phyloP scores from a whole-genome alignment of 2,113 vertebrate genomes.

The Nothoprocta pentlandii region DNA sequence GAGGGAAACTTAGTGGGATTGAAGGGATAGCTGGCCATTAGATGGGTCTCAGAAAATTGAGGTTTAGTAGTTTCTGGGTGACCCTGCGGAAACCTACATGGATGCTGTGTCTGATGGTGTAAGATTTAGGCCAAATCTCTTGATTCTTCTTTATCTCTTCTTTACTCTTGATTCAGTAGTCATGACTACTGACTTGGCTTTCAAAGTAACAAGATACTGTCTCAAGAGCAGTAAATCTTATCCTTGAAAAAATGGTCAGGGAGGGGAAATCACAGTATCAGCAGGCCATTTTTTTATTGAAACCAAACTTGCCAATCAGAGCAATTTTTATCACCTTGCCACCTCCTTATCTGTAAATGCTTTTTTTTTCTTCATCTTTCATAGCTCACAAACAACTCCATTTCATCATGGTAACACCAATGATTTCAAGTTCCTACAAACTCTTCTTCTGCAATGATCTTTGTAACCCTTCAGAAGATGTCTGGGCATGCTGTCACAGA shows the following conservation, averaged over 20 bases:
- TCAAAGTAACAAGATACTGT: not conserved
- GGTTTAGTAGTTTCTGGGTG: not conserved
- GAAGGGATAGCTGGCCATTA: not conserved
- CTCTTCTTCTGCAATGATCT: not conserved
- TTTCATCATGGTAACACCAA: not conserved
- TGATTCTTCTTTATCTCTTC: not conserved
- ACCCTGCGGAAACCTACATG: not conserved
- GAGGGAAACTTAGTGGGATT: not conserved
- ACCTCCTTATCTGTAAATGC: not conserved
- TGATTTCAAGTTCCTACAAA: not conserved
- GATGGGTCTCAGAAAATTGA: not conserved
- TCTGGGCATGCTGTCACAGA: not conserved
- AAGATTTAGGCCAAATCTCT: not conserved
- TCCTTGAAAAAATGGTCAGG: not conserved
- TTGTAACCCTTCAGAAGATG: not conserved
- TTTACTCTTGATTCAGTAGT: not conserved
- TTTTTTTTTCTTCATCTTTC: not conserved
- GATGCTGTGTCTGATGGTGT: not conserved
- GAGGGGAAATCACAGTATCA: not conserved
- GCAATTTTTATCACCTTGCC: not conserved
- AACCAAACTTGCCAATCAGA: not conserved
- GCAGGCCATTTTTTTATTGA: not conserved
- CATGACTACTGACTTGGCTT: not conserved
- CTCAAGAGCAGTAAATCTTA: not conserved
- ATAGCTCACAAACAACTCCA: not conserved